phyloP scores from a whole-genome alignment of 2,113 vertebrate species.

The Axis porcinus region DNA sequence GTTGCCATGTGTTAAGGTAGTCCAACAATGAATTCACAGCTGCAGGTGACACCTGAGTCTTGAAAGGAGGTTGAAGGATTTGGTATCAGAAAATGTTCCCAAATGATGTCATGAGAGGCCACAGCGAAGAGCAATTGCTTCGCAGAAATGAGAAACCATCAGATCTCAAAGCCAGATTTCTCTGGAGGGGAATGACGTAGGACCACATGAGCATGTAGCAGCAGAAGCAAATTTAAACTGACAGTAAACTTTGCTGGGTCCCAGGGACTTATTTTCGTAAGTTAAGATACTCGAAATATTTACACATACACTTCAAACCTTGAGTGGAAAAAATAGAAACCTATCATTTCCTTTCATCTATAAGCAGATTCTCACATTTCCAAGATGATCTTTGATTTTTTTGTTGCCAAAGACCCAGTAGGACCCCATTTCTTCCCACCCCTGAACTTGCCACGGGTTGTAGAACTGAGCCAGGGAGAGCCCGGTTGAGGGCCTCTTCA shows the following conservation, averaged over 20 bases:
- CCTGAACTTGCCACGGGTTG: not conserved
- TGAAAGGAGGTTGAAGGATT: slow-evolving; percentile 61
- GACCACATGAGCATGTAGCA: not conserved
- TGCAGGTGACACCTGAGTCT: slow-evolving; percentile 68
- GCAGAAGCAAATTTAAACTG: not conserved
- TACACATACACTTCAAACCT: not conserved
- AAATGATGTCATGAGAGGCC: slow-evolving; percentile 31
- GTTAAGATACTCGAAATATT: not conserved
- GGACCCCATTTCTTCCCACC: not conserved
- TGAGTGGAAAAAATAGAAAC: not conserved
- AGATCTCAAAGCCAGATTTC: not conserved
- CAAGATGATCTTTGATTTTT: not conserved
- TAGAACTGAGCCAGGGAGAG: not conserved
- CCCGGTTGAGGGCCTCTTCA: not conserved
- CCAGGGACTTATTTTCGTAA: not conserved
- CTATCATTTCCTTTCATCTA: not conserved
- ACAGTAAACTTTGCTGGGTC: not conserved
- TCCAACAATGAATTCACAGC: slow-evolving; percentile 62
- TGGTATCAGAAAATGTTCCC: slow-evolving; percentile 52
- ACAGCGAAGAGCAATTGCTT: not conserved
- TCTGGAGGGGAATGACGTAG: not conserved
- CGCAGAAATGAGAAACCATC: not conserved
- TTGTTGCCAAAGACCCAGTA: not conserved
- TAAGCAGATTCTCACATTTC: not conserved
- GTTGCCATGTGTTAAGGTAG: slow-evolving; percentile 48